Conservation (phyloP, 2,888 invertebrate genomes). For the Xylophagus ater region DNA sequence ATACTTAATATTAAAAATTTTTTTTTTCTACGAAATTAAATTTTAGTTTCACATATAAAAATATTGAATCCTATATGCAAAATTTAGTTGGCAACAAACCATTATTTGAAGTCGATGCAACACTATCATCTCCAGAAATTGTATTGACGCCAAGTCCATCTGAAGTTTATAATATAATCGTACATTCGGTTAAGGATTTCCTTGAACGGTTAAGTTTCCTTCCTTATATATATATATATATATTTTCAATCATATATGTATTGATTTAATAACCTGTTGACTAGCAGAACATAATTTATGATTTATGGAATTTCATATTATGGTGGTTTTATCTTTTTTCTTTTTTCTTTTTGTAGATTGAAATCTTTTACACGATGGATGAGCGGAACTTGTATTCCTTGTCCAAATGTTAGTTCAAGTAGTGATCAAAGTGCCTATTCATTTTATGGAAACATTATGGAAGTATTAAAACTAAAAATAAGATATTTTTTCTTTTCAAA, state of each 20-base stretch:
- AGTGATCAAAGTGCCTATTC: constrained; percentile 49
- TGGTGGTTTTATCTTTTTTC: neutral
- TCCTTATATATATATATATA: neutral
- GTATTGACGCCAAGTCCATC: constrained; percentile 60
- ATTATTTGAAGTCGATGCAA: constrained; percentile 69
- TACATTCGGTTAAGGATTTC: constrained; percentile 64
- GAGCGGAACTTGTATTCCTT: constrained; percentile 65
- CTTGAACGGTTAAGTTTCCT: constrained; percentile 50
- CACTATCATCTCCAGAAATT: constrained; percentile 63
- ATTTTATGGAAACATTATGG: constrained; percentile 68
- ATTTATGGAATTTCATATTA: neutral
- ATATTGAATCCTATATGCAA: constrained; percentile 56
- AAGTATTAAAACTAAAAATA: constrained; percentile 36
- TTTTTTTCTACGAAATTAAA: constrained; percentile 13
- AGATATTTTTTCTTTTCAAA: constrained; percentile 42
- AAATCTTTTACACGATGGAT: constrained; percentile 65
- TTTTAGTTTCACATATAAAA: constrained; percentile 51
- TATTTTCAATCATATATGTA: neutral
- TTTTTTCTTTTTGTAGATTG: constrained; percentile 1
- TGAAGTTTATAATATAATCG: constrained; percentile 67
- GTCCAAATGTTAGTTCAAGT: constrained; percentile 45
- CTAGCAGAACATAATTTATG: neutral
- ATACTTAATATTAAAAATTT: neutral
- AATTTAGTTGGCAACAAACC: constrained; percentile 46
- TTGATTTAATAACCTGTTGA: neutral